Conservation (phyloP, 2,888 invertebrate species). For the Cartodere bifasciata region DNA sequence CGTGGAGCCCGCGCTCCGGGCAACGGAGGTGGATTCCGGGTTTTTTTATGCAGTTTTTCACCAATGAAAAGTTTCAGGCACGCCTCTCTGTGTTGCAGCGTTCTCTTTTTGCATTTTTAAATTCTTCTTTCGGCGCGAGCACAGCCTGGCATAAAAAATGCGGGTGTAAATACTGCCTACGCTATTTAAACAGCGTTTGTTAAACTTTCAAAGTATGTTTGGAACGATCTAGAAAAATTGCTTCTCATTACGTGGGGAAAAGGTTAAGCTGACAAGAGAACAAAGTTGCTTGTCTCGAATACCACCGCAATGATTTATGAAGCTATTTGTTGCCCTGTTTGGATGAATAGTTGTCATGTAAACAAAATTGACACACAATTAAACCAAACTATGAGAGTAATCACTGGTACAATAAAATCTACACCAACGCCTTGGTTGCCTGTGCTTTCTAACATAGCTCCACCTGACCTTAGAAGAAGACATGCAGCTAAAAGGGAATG, state of each 20-base stretch:
- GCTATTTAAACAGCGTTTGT: constrained; percentile 33
- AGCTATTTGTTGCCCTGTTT: no score
- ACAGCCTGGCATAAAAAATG: constrained; percentile 34
- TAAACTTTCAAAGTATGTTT: constrained; percentile 22
- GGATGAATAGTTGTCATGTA: no score
- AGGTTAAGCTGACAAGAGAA: constrained; percentile 23
- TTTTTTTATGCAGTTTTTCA: constrained; percentile 32
- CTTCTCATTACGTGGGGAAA: constrained; percentile 22
- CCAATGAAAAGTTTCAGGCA: constrained; percentile 34
- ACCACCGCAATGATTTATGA: no score
- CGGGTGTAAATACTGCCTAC: constrained; percentile 32
- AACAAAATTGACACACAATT: no score
- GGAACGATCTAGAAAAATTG: constrained; percentile 25
- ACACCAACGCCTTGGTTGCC: no score
- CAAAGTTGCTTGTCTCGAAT: not conserved
- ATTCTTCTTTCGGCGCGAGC: no score
- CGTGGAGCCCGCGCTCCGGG: constrained; percentile 27
- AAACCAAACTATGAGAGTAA: no score
- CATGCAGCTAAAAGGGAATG: no score
- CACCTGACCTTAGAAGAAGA: no score
- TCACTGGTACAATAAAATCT: no score
- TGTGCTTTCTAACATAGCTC: no score
- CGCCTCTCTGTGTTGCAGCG: constrained; percentile 21
- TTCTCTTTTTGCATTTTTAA: constrained; percentile 27
- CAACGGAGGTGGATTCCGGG: constrained; percentile 30